Percentiles rank a stretch among this genome's conserved stretches.
Conservation (phyloP, 2,113 vertebrate genomes). For the Mellivora capensis region DNA sequence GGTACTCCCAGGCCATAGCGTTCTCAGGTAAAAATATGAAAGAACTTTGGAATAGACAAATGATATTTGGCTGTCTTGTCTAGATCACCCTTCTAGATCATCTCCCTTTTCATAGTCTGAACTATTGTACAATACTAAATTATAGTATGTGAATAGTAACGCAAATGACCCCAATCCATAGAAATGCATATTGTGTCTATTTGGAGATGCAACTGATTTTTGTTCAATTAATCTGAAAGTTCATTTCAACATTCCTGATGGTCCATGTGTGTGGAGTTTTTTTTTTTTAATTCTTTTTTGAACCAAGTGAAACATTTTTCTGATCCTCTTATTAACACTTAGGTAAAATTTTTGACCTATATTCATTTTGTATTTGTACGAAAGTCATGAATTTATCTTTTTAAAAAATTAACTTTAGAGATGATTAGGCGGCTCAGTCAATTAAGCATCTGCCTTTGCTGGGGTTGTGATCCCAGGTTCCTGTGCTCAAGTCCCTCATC, state of each 20-base stretch:
- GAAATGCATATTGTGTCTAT: background rate
- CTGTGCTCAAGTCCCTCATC: background rate
- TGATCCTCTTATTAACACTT: background rate
- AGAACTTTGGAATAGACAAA: background rate
- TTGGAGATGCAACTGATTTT: background rate
- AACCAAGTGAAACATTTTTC: background rate
- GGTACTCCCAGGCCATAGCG: background rate
- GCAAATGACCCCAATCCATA: background rate
- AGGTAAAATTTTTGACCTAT: background rate
- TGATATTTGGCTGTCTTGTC: background rate
- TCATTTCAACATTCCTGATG: background rate
- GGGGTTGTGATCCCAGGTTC: background rate
- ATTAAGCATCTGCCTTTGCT: background rate
- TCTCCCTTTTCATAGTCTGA: background rate
- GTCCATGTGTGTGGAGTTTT: background rate
- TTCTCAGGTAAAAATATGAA: slow-evolving; percentile 26
- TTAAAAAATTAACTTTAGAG: background rate
- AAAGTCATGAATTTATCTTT: background rate
- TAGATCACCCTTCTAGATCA: background rate
- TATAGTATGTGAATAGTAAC: background rate
- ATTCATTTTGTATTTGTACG: slow-evolving; percentile 18
- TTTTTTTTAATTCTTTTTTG: background rate
- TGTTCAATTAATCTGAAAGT: background rate
- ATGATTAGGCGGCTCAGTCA: background rate
- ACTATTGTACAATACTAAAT: background rate